A percentile compares a stretch with the other conserved stretches of the same genome.
Conservation (phyloP, 2,888 invertebrate species). For the Orgyia antiqua region DNA sequence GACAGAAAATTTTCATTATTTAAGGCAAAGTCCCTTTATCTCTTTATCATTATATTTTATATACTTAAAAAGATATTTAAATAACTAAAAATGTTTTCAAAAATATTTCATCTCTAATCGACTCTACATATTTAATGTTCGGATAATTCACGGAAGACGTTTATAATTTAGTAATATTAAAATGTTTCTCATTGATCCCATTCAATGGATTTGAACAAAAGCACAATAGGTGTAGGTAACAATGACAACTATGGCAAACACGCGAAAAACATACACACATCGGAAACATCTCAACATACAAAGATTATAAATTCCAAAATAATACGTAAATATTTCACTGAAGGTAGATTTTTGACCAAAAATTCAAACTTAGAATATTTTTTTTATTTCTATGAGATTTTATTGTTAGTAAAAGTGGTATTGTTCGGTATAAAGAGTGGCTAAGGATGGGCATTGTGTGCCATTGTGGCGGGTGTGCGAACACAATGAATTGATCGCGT, state of each 20-base stretch:
- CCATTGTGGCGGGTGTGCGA: conserved; percentile 73
- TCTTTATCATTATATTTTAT: too few species aligned
- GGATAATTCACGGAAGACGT: conserved; percentile 65
- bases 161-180: conserved; percentile 77
- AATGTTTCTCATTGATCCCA: conserved; percentile 74
- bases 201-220: conserved; percentile 64
- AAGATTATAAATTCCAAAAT: not conserved
- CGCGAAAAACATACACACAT: conserved; percentile 42
- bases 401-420: conserved; percentile 68
- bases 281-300: conserved; percentile 26
- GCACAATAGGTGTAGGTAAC: conserved; percentile 73
- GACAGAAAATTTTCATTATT: too few species aligned
- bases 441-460: conserved; percentile 72
- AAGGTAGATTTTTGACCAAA: conserved; percentile 17
- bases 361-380: conserved; percentile 13
- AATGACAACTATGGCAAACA: conserved; percentile 76
- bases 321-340: conserved; percentile 3
- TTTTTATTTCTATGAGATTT: conserved; percentile 15
- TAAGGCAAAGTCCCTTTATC: too few species aligned
- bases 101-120: too few species aligned
- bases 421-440: conserved; percentile 70
- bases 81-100: too few species aligned
- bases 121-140: conserved; percentile 17
- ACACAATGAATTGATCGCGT: conserved; percentile 68
- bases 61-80: too few species aligned